phyloP scores from a whole-genome alignment of 2,797 vertebrate genomes.

The Threskiornis aethiopicus region DNA sequence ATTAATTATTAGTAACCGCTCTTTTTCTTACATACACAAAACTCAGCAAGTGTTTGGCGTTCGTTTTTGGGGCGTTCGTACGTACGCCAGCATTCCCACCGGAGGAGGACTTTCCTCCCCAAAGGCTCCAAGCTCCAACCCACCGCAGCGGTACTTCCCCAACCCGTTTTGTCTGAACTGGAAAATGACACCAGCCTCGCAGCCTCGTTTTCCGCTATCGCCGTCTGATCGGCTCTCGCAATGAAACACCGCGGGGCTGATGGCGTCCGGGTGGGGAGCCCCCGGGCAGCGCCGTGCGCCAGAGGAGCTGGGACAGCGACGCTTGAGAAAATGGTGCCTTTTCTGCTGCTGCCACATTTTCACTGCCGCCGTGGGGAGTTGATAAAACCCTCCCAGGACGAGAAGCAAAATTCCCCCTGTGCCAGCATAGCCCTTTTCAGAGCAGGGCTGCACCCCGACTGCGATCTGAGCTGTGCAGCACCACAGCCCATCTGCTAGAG shows the following conservation, averaged over 20 bases:
- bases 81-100: rapidly evolving
- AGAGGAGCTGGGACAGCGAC: rapidly evolving
- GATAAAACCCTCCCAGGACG: neutral
- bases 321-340: rapidly evolving
- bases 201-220: neutral
- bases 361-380: rapidly evolving
- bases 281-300: rapidly evolving
- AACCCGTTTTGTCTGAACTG: neutral
- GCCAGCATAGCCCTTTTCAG: neutral
- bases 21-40: neutral
- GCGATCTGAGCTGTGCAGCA: neutral
- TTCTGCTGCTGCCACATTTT: neutral
- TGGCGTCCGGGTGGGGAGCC: neutral
- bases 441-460: neutral
- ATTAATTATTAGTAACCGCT: neutral
- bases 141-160: rapidly evolving
- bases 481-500: neutral
- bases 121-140: neutral
- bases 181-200: neutral
- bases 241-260: neutral
- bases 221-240: neutral
- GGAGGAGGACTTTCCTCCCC: neutral
- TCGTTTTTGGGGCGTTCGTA: neutral
- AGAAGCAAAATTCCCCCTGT: neutral
- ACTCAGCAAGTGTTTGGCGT: neutral